Conservation (phyloP, 2,888 invertebrate species). For the Rapana venosa region DNA sequence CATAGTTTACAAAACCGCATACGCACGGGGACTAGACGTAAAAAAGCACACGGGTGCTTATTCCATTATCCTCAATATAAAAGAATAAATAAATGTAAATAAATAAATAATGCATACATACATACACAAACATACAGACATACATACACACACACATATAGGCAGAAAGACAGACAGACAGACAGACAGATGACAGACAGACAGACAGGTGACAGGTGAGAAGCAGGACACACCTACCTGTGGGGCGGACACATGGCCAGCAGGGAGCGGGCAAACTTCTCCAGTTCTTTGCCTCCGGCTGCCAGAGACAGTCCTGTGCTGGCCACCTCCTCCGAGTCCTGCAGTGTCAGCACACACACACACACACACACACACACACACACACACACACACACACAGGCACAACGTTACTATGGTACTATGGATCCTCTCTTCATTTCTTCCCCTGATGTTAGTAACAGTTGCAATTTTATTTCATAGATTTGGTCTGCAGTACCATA, state of each 20-base stretch:
- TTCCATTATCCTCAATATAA: no score
- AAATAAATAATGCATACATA: neutral
- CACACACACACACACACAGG: no score
- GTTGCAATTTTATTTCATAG: no score
- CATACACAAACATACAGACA: neutral
- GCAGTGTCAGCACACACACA: no score
- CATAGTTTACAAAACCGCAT: no score
- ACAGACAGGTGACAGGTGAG: neutral
- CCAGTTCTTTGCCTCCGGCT: conserved; percentile 40
- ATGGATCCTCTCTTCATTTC: no score
- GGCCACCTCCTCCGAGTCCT: conserved; percentile 48
- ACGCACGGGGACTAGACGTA: no score
- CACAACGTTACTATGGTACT: no score
- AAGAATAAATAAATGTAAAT: neutral
- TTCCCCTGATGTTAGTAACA: no score
- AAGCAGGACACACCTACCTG: conserved; percentile 29
- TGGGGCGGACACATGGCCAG: conserved; percentile 33
- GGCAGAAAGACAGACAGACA: neutral
- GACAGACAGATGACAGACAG: neutral
- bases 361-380: no score
- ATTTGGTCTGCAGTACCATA: no score
- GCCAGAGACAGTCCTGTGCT: conserved; percentile 42
- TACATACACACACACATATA: neutral
- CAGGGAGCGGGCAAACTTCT: conserved; percentile 43
- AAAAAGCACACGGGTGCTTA: no score